Conservation (phyloP, 2,797 vertebrate genomes). For the Pipistrellus kuhlii region DNA sequence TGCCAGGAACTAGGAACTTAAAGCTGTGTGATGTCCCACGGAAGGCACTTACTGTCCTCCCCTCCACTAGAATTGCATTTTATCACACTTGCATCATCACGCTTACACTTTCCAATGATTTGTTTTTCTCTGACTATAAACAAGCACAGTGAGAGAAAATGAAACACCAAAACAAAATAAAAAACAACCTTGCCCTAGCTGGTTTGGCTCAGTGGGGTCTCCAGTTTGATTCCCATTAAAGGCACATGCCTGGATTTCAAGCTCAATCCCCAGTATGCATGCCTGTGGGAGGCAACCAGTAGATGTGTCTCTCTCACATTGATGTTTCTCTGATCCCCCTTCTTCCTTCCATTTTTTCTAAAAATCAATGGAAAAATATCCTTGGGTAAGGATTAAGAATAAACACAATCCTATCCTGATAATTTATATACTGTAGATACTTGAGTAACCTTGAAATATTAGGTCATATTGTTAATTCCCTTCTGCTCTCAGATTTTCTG, state of each 20-base stretch:
- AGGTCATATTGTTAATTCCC: not conserved
- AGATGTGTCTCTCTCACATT: too few species aligned
- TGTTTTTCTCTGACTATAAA: not conserved
- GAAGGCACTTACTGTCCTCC: not conserved
- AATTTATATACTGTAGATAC: not conserved
- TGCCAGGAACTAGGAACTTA: not conserved
- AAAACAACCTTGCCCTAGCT: not conserved
- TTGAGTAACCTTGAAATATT: not conserved
- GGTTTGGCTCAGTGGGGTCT: too few species aligned
- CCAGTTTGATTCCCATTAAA: too few species aligned
- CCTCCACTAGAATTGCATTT: not conserved
- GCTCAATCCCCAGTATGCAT: too few species aligned
- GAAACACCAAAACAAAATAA: not conserved
- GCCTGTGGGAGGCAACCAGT: too few species aligned
- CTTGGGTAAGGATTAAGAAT: not conserved
- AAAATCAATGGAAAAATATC: too few species aligned
- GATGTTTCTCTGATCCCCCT: too few species aligned
- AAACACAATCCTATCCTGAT: not conserved
- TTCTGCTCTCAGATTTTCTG: not conserved
- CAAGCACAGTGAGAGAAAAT: not conserved
- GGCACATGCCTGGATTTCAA: too few species aligned
- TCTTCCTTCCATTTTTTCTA: too few species aligned
- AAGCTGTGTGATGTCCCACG: not conserved
- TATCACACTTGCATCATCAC: not conserved
- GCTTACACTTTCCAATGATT: not conserved